A percentile compares a stretch with the other conserved stretches of the same genome.
Conservation (phyloP, 2,888 invertebrate genomes). For the Lasioglossum vierecki region DNA sequence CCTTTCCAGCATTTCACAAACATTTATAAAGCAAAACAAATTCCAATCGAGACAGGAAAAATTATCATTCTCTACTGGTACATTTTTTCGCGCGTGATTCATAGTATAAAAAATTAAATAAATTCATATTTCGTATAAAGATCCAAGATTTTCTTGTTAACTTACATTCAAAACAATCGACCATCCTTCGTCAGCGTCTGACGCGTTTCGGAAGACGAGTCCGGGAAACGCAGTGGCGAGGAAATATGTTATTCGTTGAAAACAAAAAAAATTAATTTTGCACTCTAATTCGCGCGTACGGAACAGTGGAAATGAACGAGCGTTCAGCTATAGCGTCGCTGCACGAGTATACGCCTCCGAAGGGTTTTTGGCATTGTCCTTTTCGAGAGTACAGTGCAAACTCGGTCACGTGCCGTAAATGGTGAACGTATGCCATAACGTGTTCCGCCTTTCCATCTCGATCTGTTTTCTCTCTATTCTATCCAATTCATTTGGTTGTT, state of each 20-base stretch:
- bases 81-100: no score
- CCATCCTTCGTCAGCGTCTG: neutral
- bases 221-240: no score
- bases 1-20: neutral
- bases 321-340: neutral
- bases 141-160: no score
- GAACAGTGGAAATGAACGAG: neutral
- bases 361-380: neutral
- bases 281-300: neutral
- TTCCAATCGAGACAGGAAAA: neutral
- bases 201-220: no score
- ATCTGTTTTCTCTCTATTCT: neutral
- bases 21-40: neutral
- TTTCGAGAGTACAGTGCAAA: neutral
- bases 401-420: slow-evolving; percentile 1
- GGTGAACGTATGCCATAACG: neutral
- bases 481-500: neutral
- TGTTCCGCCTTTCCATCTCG: neutral
- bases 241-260: neutral
- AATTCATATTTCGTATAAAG: neutral
- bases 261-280: neutral
- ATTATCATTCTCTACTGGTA: neutral
- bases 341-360: neutral
- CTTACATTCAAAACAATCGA: no score
- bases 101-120: neutral